Base-by-base conservation (phyloP, 2,113 vertebrate genomes). In the Colinus virginianus region DNA sequence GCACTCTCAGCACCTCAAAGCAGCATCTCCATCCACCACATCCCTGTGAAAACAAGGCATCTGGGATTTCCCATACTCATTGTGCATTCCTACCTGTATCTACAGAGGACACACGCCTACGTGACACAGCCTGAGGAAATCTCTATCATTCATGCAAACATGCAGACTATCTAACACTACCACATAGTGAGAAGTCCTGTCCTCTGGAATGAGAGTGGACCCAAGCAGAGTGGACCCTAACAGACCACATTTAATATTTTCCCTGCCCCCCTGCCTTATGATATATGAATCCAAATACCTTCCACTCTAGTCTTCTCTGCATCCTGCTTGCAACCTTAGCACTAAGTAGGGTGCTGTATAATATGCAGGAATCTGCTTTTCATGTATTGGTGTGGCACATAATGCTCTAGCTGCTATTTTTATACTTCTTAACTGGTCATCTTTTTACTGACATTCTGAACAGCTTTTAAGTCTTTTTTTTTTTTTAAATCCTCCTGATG, bases 81-180 rank as follows among this genome's bases (percentile, higher is more conserved):
- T 2, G 1, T 51, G 21, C 1, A 2, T 70, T 90, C 70, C 59
- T 83, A 48, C 32, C 48, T 1, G 0, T 34, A 11, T 21, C 21
- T 38, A 7, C 38, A 53, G 48, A 61, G 45, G 3, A 21, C 3
- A 42, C 3, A 32, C n/a, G 56, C 43, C 18, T 77, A 10, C 66
- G 32, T 34, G 40, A 13, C 22, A 53, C 28, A 62, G 49, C 22
- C 61, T 56, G 21, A 40, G 56, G 1, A 2, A 64, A 67, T 11
- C 36, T 70, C 14, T 7, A 13, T 2, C 1, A 18, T 13, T 7
- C 23, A 86, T 71, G 42, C 38, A 56, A 61, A 69, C 19, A 22
- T 2, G n/a, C 43, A 72, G 40, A 14, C 13, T 46, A 6, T 15
- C 38, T 0, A 0, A 45, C 69, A 77, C 32, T 78, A 74, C n/a